Percentiles rank a stretch among this genome's conserved stretches.
Evolutionary conservation across 2,888 invertebrate species (phyloP).

Genomic region (Torymus tubicola): DNA sequence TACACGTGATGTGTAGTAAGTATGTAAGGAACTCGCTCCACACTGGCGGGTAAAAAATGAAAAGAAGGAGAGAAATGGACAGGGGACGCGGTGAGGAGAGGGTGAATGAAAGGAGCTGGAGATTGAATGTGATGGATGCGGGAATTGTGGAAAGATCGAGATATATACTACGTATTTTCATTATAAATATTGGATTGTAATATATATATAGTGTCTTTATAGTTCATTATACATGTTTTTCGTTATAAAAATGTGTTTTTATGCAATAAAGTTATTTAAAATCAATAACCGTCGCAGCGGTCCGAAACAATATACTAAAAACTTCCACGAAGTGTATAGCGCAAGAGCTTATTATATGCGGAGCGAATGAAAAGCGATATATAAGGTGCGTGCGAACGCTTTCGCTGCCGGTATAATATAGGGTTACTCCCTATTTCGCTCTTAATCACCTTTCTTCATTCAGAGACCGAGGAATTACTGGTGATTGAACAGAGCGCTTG

Average conservation of each 20-base stretch:
- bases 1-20: not conserved
- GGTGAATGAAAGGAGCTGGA: too few species aligned
- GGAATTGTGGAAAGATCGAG: too few species aligned
- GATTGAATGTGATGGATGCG: too few species aligned
- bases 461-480: conserved; percentile 40
- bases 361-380: conserved; percentile 28
- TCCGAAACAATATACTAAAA: not conserved
- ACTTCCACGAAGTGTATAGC: conserved; percentile 6
- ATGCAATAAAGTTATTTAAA: not conserved
- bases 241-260: too few species aligned
- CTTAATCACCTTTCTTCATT: conserved; percentile 43
- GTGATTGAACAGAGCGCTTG: not conserved
- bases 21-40: not conserved
- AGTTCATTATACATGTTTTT: too few species aligned
- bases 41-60: not conserved
- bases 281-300: not conserved
- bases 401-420: conserved; percentile 26
- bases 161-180: too few species aligned
- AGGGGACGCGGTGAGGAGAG: too few species aligned
- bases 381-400: conserved; percentile 31
- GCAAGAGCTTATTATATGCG: conserved; percentile 38
- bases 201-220: too few species aligned
- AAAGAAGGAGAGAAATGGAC: too few species aligned
- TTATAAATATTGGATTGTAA: too few species aligned
- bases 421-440: conserved; percentile 23